Evolutionary conservation across 2,797 vertebrate species (phyloP), one percentile per base, ranked within the genome.

Genomic region (Neosalanx taihuensis): DNA sequence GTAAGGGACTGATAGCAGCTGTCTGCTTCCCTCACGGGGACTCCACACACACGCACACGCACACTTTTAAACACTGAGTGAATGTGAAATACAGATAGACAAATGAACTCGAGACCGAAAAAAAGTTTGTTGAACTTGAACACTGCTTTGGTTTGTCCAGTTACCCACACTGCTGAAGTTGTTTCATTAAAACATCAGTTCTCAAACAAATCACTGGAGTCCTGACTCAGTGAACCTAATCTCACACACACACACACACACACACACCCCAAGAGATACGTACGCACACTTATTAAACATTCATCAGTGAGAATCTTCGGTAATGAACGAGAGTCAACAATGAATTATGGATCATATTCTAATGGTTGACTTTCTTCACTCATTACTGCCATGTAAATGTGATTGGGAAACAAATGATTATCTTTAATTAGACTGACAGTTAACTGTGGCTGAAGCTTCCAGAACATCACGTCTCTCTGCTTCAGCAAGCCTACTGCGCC

Each of bases 341-440:
- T 93, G 90, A 92, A 92, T 94, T 91, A 92, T 93, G 91, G 89
- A 93, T 91, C 85, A 88, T 89, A 88, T 90, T 89, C 85, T 90
- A 89, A 90, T 91, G 90, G 86, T 83, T 91, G 84, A 89, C 86
- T 88, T 85, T 84, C 86, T 85, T 85, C 82, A 80, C 84, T 92
- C 89, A 92, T 92, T 91, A 91, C 84, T 82, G 81, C 81, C 75
- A 89, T 90, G 84, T 83, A 87, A 90, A 90, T 90, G 84, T 87
- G 86, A 88, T 85, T 86, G 83, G 80, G 80, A 89, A 87, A 86
- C 87, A 83, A 89, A 89, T 88, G 73, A 90, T 91, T 85, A 87
- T 84, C 85, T 88, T 76, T 87, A 85, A 87, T 82, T 84, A 84
- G 83, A 85, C 82, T 64, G 64, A 30, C 30, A 69, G 41, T 15